Evolutionary conservation across 1,140 invertebrate species (phyloP).

Genomic region (Drosophila fuyamai): DNA sequence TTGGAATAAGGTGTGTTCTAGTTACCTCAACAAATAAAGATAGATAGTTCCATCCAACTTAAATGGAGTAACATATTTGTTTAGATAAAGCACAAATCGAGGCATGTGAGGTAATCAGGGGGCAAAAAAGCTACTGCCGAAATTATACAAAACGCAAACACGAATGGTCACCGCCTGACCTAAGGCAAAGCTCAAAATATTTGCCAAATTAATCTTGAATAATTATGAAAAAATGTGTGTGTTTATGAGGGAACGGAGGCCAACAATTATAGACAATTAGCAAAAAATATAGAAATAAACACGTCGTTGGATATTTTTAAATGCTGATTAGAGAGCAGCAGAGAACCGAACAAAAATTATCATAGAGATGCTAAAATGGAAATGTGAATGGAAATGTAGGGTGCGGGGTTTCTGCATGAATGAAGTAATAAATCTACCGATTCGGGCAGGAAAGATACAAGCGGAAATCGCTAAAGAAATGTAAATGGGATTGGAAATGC

Average conservation of each 20-base stretch:
- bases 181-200: slow-evolving; percentile 43
- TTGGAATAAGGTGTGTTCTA: slow-evolving; percentile 12
- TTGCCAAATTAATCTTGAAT: slow-evolving; percentile 65
- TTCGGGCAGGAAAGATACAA: slow-evolving; percentile 23
- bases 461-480: slow-evolving; percentile 29
- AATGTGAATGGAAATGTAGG: slow-evolving; percentile 15
- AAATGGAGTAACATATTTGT: slow-evolving; percentile 12
- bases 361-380: slow-evolving; percentile 9
- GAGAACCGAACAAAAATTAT: slow-evolving; percentile 12
- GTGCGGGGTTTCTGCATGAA: slow-evolving; percentile 35
- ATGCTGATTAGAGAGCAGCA: slow-evolving; percentile 45
- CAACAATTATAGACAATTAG: slow-evolving; percentile 65
- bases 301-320: slow-evolving; percentile 41
- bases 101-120: slow-evolving; percentile 46
- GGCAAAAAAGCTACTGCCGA: slow-evolving; percentile 4
- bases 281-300: slow-evolving; percentile 16
- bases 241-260: slow-evolving; percentile 12
- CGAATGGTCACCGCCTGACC: slow-evolving; percentile 17
- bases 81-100: slow-evolving; percentile 26
- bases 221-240: slow-evolving; percentile 46
- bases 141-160: slow-evolving; percentile 13
- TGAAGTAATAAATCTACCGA: slow-evolving; percentile 33
- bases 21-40: slow-evolving; percentile 11
- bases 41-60: not conserved
- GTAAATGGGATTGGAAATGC: slow-evolving; percentile 43